A percentile compares a stretch with the other conserved stretches of the same genome.
Evolutionary conservation across 2,113 vertebrate species (phyloP).

Genomic region (Grallaria varia): DNA sequence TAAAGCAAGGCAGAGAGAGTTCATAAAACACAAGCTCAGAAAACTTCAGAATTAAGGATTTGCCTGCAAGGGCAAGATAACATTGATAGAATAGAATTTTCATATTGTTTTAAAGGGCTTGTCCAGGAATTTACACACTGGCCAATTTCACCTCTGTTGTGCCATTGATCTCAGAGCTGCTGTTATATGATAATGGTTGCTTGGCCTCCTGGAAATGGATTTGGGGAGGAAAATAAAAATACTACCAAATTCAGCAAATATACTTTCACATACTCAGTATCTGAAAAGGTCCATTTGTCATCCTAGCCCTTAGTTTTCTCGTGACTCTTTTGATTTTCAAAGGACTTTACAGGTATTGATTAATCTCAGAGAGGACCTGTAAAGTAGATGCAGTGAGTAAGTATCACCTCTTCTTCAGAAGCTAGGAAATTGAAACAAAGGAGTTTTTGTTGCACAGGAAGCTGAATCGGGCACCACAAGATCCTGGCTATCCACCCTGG

Average conservation of each 20-base stretch:
- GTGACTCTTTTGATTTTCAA: not conserved
- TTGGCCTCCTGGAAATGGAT: not conserved
- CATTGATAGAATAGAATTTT: not conserved
- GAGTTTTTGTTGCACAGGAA: not conserved
- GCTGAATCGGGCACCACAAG: rapidly evolving
- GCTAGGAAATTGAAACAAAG: not conserved
- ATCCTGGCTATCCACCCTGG: not conserved
- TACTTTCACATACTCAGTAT: not conserved
- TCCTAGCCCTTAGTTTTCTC: not conserved
- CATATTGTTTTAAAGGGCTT: not conserved
- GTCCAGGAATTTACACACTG: not conserved
- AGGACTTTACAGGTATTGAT: not conserved
- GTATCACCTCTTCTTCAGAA: not conserved
- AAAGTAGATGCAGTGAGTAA: not conserved
- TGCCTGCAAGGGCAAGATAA: not conserved
- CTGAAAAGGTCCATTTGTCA: not conserved
- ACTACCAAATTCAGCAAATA: not conserved
- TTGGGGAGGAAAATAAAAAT: not conserved
- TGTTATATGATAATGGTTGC: not conserved
- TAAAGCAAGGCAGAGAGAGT: not conserved
- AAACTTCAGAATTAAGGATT: not conserved
- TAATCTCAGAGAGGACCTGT: not conserved
- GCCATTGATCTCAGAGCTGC: not conserved
- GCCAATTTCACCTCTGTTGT: not conserved
- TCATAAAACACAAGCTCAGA: not conserved